phyloP scores from a whole-genome alignment of 2,113 vertebrate genomes.

The Uria aalge region DNA sequence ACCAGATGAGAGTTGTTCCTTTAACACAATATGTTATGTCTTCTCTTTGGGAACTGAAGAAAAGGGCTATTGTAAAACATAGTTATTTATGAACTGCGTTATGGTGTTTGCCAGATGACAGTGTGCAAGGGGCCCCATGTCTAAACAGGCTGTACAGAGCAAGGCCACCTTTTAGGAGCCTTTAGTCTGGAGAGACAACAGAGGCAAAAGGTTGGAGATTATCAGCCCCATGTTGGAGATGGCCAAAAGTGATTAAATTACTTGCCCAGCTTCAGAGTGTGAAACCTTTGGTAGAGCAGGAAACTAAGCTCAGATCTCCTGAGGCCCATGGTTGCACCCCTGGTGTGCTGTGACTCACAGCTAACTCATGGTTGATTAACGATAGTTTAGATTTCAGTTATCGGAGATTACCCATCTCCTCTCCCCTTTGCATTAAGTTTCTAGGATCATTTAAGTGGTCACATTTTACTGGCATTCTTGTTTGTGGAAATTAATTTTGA shows the following conservation, averaged over 20 bases:
- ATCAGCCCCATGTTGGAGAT: not conserved
- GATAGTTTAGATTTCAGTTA: not conserved
- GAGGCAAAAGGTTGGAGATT: not conserved
- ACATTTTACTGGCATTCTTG: not conserved
- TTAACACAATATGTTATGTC: not conserved
- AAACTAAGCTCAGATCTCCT: not conserved
- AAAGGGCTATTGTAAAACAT: conserved; percentile 25
- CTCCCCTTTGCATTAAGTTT: not conserved
- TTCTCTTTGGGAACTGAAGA: conserved; percentile 12
- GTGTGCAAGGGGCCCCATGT: not conserved
- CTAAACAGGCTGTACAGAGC: not conserved
- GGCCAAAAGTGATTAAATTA: not conserved
- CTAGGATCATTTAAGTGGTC: not conserved
- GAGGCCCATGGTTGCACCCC: not conserved
- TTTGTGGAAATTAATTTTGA: not conserved
- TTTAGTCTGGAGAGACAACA: not conserved
- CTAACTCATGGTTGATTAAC: not conserved
- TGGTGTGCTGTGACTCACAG: not conserved
- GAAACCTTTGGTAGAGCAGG: not conserved
- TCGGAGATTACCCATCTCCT: not conserved
- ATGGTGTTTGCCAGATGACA: conserved; percentile 23
- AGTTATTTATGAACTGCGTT: conserved; percentile 31
- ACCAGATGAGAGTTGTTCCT: not conserved
- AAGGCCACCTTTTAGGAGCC: not conserved
- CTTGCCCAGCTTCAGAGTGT: not conserved